Evolutionary conservation across 2,888 invertebrate species (phyloP).

Genomic region (Octodonta nipae): DNA sequence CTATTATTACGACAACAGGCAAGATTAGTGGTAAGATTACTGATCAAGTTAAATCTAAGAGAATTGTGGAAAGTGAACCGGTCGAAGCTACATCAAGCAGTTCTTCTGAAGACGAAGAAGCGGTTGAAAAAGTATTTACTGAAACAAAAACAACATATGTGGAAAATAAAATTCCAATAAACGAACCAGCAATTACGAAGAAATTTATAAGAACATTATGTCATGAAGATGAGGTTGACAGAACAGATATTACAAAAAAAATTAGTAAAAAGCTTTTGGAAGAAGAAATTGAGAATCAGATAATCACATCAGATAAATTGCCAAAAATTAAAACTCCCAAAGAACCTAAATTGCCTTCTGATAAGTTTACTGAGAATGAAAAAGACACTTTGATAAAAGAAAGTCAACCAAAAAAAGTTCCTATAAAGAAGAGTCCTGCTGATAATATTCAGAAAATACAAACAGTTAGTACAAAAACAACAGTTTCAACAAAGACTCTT

Average conservation of each 20-base stretch:
- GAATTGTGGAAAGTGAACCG: no score
- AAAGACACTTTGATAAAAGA: constrained; percentile 1
- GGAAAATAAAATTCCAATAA: constrained; percentile 24
- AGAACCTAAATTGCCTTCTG: constrained; percentile 18
- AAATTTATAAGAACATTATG: constrained; percentile 25
- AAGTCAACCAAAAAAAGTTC: constrained; percentile 1
- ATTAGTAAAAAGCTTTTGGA: constrained; percentile 15
- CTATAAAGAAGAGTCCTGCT: not conserved
- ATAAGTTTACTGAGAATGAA: constrained; percentile 17
- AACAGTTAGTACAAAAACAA: constrained; percentile 2
- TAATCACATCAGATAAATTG: constrained; percentile 8
- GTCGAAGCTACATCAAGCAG: constrained; percentile 10
- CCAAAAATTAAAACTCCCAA: constrained; percentile 19
- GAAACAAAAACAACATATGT: constrained; percentile 7
- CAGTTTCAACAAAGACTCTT: constrained; percentile 10
- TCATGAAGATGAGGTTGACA: constrained; percentile 24
- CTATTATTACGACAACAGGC: not conserved
- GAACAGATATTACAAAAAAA: constrained; percentile 15
- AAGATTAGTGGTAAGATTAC: not conserved
- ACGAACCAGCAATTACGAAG: constrained; percentile 27
- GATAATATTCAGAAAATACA: constrained; percentile 5
- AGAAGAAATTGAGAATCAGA: constrained; percentile 16
- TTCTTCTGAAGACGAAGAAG: constrained; percentile 11
- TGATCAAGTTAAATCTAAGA: constrained; percentile 7
- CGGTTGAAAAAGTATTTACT: constrained; percentile 11